These are phyloP conservation scores for Dendrophyllia cribrosa DNA, from an alignment of 64 coral and sea anemone species.

Conservation along the genomic window DNA sequence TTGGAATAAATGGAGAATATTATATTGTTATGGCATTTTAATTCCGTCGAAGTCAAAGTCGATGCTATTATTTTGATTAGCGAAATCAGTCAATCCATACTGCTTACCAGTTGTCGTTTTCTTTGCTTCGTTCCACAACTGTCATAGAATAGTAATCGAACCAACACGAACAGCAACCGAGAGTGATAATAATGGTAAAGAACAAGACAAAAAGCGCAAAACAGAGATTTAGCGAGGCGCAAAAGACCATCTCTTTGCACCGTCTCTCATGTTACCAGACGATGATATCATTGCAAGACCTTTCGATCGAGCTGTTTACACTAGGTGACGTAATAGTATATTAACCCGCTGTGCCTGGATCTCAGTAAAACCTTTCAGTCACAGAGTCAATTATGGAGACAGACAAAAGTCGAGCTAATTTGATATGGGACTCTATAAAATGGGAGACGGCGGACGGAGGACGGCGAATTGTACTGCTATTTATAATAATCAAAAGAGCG, in stretches of 20 bases:
- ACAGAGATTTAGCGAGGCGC: conserved; percentile 93
- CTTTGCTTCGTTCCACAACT: conserved; percentile 58
- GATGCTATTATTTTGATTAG: neutral
- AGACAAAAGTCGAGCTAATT: too few relatives aligned
- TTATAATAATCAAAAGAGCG: too few relatives aligned
- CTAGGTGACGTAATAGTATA: conserved; percentile 15
- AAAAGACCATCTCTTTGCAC: conserved; percentile 93
- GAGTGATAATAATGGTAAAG: conserved; percentile 91
- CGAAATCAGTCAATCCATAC: neutral
- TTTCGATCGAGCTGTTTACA: conserved; percentile 3
- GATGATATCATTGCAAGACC: conserved; percentile 75
- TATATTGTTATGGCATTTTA: neutral
- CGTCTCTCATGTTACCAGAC: conserved; percentile 65
- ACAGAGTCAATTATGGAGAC: too few relatives aligned
- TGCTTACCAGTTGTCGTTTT: conserved; percentile 92
- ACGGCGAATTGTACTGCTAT: too few relatives aligned
- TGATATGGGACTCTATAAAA: too few relatives aligned
- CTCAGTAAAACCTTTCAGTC: neutral
- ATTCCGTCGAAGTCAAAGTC: neutral
- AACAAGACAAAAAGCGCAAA: conserved; percentile 94
- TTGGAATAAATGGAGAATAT: neutral
- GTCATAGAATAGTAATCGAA: conserved; percentile 96
- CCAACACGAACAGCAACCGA: conserved; percentile 93
- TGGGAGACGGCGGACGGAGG: too few relatives aligned
- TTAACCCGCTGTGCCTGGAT: conserved; percentile 4